Base-by-base conservation (phyloP, 2,797 vertebrate species). In the Sebastes vulpes region DNA sequence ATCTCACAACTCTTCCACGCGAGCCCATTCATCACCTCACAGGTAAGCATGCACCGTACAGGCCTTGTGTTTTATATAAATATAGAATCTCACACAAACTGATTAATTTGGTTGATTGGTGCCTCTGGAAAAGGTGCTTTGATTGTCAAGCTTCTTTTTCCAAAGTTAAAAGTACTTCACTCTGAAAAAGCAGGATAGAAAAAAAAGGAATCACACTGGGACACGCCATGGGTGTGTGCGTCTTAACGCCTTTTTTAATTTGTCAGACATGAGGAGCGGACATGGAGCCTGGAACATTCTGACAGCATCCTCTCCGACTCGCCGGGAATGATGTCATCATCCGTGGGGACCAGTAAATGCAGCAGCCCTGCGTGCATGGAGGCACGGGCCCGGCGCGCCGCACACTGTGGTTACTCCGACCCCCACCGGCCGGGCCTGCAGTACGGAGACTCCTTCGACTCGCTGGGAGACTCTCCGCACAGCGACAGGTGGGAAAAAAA, bases 331-430 rank as follows among this genome's bases (percentile, higher is more conserved):
- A 96, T 98, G 90, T 96, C 98, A 90, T 99, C 98, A 0, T 99
- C 98, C 0, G 98, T 99, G 92, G 98, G 98, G 93, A 99, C 98
- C 95, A 99, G 98, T 93, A 99, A 99, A 95, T 99, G 98, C 97
- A 99, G 97, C 96, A 99, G 98, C 91, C 98, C 98, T 3, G 97
- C 97, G 0, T 99, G 98, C 6, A 96, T 98, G 94, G 98, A 99
- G 92, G 98, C 98, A 1, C 96, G 98, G 85, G 97, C 97, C 6
- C 96, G 97, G 66, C 97, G 97, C 0, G 97, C 97, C 46, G 96
- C 97, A 3, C 96, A 97, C 89, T 98, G 96, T 92, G 95, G 94
- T 91, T 95, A 96, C 42, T 95, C 97, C 83, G 98, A 98, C 69
- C 94, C 96, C 4, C 96, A 95, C 71, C 95, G 96, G 85, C 96